phyloP scores from a whole-genome alignment of 2,113 vertebrate genomes.

The Ceyx melanurus region DNA sequence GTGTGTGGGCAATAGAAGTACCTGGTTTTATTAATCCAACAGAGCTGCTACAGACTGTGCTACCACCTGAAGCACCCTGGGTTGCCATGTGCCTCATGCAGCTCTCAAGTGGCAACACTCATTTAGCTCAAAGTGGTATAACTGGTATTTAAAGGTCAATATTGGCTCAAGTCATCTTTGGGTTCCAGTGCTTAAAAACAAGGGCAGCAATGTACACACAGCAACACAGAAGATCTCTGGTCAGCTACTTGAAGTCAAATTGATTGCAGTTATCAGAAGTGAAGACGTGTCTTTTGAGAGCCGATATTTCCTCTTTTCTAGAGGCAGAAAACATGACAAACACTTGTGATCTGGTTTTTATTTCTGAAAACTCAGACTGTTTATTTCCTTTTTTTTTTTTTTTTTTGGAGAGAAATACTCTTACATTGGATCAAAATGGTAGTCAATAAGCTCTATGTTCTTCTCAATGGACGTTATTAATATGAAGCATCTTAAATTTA shows the following conservation, averaged over 20 bases:
- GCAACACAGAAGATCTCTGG: background rate
- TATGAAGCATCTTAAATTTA: background rate
- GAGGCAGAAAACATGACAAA: background rate
- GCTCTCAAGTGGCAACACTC: slow-evolving; percentile 9
- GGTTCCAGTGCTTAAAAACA: slow-evolving; percentile 33
- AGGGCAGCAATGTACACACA: background rate
- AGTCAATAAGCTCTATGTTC: background rate
- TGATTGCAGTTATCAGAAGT: slow-evolving; percentile 12
- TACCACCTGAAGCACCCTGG: background rate
- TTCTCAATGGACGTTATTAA: background rate
- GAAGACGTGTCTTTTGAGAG: slow-evolving; percentile 9
- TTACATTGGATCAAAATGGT: background rate
- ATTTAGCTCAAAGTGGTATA: slow-evolving; percentile 46
- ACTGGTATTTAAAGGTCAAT: slow-evolving; percentile 69
- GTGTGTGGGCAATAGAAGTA: background rate
- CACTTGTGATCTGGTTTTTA: background rate
- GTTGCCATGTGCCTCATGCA: background rate
- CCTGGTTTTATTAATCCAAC: slow-evolving; percentile 6
- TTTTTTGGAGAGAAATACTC: background rate
- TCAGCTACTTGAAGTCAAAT: slow-evolving; percentile 10
- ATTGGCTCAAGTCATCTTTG: slow-evolving; percentile 34
- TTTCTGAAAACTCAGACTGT: background rate
- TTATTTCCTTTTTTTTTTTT: background rate
- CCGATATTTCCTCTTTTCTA: slow-evolving; percentile 28
- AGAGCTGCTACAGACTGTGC: background rate